Percentiles rank a stretch among this genome's conserved stretches.
These are phyloP conservation scores for Microctonus aethiopoides DNA, from an alignment of 2,888 invertebrate species.

Conservation along the genomic window DNA sequence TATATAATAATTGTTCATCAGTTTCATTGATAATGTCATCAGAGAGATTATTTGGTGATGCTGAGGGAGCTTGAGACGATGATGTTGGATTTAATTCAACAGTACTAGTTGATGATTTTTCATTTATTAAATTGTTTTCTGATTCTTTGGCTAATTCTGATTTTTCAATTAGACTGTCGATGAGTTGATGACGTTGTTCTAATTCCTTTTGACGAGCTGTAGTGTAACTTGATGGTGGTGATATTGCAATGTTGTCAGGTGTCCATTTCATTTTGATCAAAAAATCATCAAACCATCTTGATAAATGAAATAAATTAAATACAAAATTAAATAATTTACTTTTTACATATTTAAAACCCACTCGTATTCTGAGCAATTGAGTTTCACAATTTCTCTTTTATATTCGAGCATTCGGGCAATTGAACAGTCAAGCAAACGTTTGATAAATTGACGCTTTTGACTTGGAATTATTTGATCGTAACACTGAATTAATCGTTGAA, in stretches of 20 bases:
- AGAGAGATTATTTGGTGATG: background rate
- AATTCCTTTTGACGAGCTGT: slow-evolving; percentile 67
- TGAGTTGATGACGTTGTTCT: slow-evolving; percentile 50
- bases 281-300: slow-evolving; percentile 79
- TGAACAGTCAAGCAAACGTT: slow-evolving; percentile 72
- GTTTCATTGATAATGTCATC: background rate
- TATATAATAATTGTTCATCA: slow-evolving; percentile 11
- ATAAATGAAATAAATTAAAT: background rate
- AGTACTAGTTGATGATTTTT: background rate
- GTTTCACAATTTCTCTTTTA: slow-evolving; percentile 70
- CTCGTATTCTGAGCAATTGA: slow-evolving; percentile 71
- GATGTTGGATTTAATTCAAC: background rate
- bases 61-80: background rate
- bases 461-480: slow-evolving; percentile 74
- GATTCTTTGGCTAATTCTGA: slow-evolving; percentile 41
- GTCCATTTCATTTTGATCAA: slow-evolving; percentile 77
- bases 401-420: slow-evolving; percentile 73
- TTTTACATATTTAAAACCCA: slow-evolving; percentile 36
- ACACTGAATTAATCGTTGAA: slow-evolving; percentile 68
- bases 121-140: background rate
- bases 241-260: slow-evolving; percentile 74
- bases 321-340: background rate
- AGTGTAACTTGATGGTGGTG: slow-evolving; percentile 74
- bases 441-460: slow-evolving; percentile 72
- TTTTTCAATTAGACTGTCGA: slow-evolving; percentile 51